Evolutionary conservation across 2,113 vertebrate genomes (phyloP).

Genomic region (Probosciger aterrimus): DNA sequence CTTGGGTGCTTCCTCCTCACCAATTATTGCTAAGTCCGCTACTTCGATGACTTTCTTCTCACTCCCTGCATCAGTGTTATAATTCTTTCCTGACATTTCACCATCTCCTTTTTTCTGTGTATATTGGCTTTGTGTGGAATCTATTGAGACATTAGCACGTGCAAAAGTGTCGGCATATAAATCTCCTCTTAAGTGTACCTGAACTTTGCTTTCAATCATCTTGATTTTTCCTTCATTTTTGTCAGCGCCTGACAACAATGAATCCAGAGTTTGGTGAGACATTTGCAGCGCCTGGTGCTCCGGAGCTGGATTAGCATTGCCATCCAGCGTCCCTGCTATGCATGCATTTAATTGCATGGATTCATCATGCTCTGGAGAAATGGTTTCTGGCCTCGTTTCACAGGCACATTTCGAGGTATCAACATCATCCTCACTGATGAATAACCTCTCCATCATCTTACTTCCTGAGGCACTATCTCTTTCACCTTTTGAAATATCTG

Average conservation of each 20-base stretch:
- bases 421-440: conserved; percentile 25
- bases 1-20: conserved; percentile 35
- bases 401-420: neutral
- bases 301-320: conserved; percentile 68
- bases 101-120: neutral
- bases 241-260: neutral
- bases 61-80: neutral
- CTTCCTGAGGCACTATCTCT: neutral
- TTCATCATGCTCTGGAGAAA: conserved; percentile 8
- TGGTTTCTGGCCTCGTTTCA: neutral
- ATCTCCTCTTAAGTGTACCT: conserved; percentile 40
- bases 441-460: conserved; percentile 36
- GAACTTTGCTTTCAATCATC: conserved; percentile 30
- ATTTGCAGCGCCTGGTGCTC: neutral
- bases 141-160: neutral
- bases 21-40: conserved; percentile 1
- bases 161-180: neutral
- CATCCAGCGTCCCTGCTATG: conserved; percentile 48
- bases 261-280: conserved; percentile 13
- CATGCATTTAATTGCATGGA: neutral
- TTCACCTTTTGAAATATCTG: conserved; percentile 38
- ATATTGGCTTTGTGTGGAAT: neutral
- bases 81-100: conserved; percentile 13
- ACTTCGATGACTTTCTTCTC: conserved; percentile 52
- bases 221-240: conserved; percentile 45